Base-by-base conservation (phyloP, 2,888 invertebrate genomes). In the Salticus scenicus region DNA sequence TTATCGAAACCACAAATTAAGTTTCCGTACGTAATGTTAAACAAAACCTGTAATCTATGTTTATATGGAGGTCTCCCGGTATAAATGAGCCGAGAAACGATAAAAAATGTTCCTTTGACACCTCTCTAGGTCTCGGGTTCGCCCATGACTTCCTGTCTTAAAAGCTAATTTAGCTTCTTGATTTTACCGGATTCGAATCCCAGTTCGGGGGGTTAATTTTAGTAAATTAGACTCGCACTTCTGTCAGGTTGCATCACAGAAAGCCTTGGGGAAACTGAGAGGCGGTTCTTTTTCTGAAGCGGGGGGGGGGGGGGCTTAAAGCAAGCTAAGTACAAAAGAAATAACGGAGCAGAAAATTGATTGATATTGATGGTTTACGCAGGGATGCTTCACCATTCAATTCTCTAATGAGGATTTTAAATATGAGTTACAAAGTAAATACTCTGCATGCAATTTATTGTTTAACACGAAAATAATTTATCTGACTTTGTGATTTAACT, bases 121-220 rank as follows among this genome's bases (percentile, higher is more conserved):
- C 81, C 74, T 81, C 31, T 12, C 57, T 63, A 7, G 51, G 41
- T 63, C 74, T 73, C 72, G 41, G 57, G 41, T 57, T 57, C 28
- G 70, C 78, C 79, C 47, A 72, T 67, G 63, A 74, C 81, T 81
- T 81, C 81, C 81, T 81, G 81, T 81, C 74, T 74, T 72, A 67
- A 47, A 80, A 72, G 47, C 72, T 72, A 72, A 80, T 80, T 80
- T 72, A 64, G 72, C 63, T 70, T 57, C 69, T 69, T 28, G 57
- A 27, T 37, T 67, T 24, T 27, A 24, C 76, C 37, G 57, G 70
- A 28, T 78, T 71, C 71, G 31, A 51, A 73, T 28, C 63, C 24
- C 64, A 66, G 64, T 64, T 47, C 66, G n/a, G 66, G 73, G 66
- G 66, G 66, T 51, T 80, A 80, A 80, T 80, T 80, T 72, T 33